Base-by-base conservation (phyloP, 2,113 vertebrate species). In the Leptobrachium ailaonicum region DNA sequence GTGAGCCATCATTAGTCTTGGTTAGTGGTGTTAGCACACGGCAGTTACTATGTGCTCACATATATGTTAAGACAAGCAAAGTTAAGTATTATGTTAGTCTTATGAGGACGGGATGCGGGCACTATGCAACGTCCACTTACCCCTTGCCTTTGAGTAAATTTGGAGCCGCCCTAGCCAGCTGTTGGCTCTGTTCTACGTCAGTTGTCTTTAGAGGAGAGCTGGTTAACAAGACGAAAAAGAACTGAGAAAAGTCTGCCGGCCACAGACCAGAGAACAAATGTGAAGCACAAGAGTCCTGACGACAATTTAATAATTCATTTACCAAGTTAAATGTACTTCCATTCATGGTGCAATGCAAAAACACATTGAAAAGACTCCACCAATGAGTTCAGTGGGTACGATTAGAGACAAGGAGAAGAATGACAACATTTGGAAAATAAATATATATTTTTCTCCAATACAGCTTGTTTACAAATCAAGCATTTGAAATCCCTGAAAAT, bases 71-170 rank as follows among this genome's bases (percentile, higher is more conserved):
- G 20, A 32, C 20, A 41, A 41, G n/a, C 50, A 47, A 44, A 60
- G 53, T 71, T 79, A 32, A 41, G 13, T 2, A 20, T 42, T 40
- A 6, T 70, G 86, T 91, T 89, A 92, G 88, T 87, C 83, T 41
- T 72, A 82, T 92, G 91, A 94, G 86, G 86, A 83, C 66, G 85
- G 73, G 53, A 66, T 84, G 71, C 0, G 11, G 85, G 84, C 62
- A 83, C 83, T 87, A 90, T 85, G 88, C 82, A 88, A 83, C 79
- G 40, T 0, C 10, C 6, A 96, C 98, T 99, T 95, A 98, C 97
- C 96, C 97, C 93, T 93, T 96, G 82, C 95, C 96, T 90, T 94
- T 97, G 86, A 99, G 94, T 91, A 99, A 94, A 92, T 94, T 91
- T 75, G 96, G 94, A 90, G 94, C 92, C 77, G 94, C 92, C 93